These are phyloP conservation scores for Naja naja DNA, from an alignment of 2,113 vertebrate species.

Conservation along the genomic window DNA sequence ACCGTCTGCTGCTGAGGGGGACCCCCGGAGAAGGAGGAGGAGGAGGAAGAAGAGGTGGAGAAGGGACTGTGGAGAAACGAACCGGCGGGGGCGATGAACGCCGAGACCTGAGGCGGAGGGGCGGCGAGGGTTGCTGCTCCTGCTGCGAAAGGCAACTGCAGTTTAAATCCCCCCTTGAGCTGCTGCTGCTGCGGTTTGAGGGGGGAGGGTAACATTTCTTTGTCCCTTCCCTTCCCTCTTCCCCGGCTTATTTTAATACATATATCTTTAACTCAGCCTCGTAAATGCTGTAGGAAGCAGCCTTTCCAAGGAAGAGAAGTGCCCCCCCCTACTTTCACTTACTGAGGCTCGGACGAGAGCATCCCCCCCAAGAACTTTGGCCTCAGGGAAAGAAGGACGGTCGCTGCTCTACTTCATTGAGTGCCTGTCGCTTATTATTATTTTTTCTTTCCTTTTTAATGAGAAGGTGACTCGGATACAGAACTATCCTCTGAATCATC, in stretches of 20 bases:
- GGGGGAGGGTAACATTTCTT: slow-evolving; percentile 36
- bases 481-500: slow-evolving; percentile 73
- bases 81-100: slow-evolving; percentile 37
- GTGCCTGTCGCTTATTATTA: slow-evolving; percentile 19
- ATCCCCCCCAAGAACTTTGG: not conserved
- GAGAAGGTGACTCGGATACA: slow-evolving; percentile 69
- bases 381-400: slow-evolving; percentile 10
- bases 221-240: not conserved
- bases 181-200: slow-evolving; percentile 46
- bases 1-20: slow-evolving; percentile 26
- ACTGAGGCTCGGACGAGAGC: not conserved
- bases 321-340: not conserved
- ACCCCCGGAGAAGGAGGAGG: slow-evolving; percentile 27
- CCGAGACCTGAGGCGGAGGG: slow-evolving; percentile 49
- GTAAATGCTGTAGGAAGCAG: not conserved
- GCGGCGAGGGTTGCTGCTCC: slow-evolving; percentile 8
- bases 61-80: not conserved
- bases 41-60: not conserved
- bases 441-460: slow-evolving; percentile 27
- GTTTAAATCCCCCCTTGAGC: slow-evolving; percentile 45
- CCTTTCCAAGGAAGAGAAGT: not conserved
- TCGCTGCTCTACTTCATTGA: not conserved
- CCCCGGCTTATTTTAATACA: not conserved
- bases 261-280: not conserved
- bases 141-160: slow-evolving; percentile 37